Conservation (phyloP, 2,888 invertebrate species). For the Erebia ligea region DNA sequence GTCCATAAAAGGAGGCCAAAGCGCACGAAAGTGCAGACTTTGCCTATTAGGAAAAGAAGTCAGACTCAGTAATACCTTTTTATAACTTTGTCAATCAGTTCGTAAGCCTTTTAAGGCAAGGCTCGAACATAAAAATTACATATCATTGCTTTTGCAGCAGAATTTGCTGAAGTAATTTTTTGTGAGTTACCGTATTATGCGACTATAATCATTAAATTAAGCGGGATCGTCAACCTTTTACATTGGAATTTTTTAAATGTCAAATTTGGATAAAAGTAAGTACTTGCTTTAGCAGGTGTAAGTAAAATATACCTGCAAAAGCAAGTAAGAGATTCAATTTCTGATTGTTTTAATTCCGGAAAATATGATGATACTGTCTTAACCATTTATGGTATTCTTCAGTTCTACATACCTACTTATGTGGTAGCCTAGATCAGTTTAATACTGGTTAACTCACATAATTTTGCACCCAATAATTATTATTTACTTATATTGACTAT, state of each 20-base stretch:
- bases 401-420: too few species aligned
- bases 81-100: slow-evolving; percentile 22
- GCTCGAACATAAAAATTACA: slow-evolving; percentile 17
- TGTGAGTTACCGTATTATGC: background rate
- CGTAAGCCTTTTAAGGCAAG: slow-evolving; percentile 13
- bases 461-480: background rate
- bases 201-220: slow-evolving; percentile 3
- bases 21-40: slow-evolving; percentile 35
- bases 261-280: background rate
- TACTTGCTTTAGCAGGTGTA: background rate
- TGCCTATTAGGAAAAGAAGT: slow-evolving; percentile 14
- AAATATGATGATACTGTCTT: too few species aligned
- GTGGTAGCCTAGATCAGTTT: too few species aligned
- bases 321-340: too few species aligned
- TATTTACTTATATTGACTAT: background rate
- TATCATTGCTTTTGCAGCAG: slow-evolving; percentile 9
- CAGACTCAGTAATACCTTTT: slow-evolving; percentile 18
- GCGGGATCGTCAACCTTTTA: background rate
- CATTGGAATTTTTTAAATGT: background rate
- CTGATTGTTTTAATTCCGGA: too few species aligned
- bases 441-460: too few species aligned
- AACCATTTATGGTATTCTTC: too few species aligned
- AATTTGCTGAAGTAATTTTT: slow-evolving; percentile 4
- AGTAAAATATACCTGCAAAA: too few species aligned
- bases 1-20: slow-evolving; percentile 51